These are phyloP conservation scores for Apis florea DNA, from an alignment of 1,140 invertebrate genomes.

Conservation along the genomic window DNA sequence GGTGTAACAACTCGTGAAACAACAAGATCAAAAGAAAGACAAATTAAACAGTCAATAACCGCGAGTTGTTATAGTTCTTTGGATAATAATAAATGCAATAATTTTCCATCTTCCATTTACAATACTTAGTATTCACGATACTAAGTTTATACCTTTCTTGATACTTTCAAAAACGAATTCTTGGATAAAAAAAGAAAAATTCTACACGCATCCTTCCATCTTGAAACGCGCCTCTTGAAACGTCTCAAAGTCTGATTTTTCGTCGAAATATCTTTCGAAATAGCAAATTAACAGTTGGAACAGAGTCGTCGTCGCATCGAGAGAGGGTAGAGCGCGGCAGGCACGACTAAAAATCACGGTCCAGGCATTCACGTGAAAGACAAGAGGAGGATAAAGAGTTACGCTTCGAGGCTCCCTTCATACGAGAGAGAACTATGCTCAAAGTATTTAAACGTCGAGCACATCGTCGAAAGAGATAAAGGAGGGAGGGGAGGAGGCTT, in stretches of 20 bases:
- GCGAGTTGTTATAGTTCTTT: no score
- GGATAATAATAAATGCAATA: no score
- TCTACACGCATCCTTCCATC: no score
- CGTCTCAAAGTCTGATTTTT: background rate
- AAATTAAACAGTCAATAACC: conserved; percentile 11
- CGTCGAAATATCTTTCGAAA: background rate
- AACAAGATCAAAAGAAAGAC: background rate
- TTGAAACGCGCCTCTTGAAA: no score
- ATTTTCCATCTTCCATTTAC: no score
- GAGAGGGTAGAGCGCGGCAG: no score
- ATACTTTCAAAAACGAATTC: no score
- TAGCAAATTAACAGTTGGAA: conserved; percentile 2
- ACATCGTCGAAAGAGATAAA: conserved; percentile 52
- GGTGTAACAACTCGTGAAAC: conserved; percentile 11
- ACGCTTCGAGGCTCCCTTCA: conserved; percentile 35
- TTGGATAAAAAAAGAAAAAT: no score
- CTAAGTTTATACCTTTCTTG: no score
- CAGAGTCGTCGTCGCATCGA: background rate
- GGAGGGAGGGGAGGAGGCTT: background rate
- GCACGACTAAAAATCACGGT: conserved; percentile 31
- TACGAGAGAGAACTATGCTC: conserved; percentile 22
- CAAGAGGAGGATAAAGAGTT: conserved; percentile 46
- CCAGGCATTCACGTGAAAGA: conserved; percentile 9
- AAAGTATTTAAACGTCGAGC: conserved; percentile 52
- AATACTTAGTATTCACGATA: no score